Evolutionary conservation across 2,888 invertebrate species (phyloP).

Genomic region (Cerastis leucographa): DNA sequence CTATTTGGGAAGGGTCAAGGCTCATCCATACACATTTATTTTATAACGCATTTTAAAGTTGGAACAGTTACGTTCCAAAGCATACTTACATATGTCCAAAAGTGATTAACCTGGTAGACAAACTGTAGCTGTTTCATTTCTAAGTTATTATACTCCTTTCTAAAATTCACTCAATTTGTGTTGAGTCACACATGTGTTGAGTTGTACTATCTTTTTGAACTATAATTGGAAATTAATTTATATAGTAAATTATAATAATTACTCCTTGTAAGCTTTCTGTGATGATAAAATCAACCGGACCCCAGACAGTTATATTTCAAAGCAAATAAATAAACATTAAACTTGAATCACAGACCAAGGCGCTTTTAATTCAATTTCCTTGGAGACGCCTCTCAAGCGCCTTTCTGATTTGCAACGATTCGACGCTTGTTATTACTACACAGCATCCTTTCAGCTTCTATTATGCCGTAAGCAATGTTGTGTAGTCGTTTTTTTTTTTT

Average conservation of each 20-base stretch:
- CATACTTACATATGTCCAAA: no score
- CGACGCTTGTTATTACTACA: conserved; percentile 46
- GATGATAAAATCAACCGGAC: not conserved
- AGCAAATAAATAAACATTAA: conserved; percentile 54
- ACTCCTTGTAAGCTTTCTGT: not conserved
- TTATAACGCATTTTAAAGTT: no score
- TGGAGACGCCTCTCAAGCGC: conserved; percentile 71
- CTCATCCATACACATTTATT: no score
- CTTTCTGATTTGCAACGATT: conserved; percentile 65
- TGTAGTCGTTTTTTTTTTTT: not conserved
- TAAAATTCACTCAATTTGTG: no score
- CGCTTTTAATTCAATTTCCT: conserved; percentile 85
- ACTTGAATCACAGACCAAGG: conserved; percentile 42
- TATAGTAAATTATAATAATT: not conserved
- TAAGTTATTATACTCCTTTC: no score
- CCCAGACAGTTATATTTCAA: conserved; percentile 37
- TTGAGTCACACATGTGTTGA: no score
- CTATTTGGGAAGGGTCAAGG: no score
- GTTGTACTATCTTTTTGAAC: no score
- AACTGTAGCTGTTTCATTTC: no score
- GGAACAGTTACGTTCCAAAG: no score
- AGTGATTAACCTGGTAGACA: no score
- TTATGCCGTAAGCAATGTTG: not conserved
- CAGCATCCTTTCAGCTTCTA: conserved; percentile 20
- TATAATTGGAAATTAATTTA: no score